Evolutionary conservation across 1,140 invertebrate species (phyloP).

Genomic region (Caenorhabditis inopinata): DNA sequence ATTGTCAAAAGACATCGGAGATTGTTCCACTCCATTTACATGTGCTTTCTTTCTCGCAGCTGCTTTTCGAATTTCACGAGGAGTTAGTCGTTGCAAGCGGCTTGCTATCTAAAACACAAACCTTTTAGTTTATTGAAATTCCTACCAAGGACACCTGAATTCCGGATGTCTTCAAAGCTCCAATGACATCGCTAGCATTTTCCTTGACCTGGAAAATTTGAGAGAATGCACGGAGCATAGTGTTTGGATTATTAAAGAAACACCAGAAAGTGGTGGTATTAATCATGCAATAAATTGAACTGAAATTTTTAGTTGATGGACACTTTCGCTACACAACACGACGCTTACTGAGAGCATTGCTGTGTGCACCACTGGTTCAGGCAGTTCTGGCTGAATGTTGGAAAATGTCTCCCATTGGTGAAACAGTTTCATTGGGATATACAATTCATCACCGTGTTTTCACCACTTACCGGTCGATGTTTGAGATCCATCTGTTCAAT

Average conservation of each 20-base stretch:
- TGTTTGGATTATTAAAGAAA: too few species aligned
- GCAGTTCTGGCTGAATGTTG: neutral
- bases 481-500: conserved; percentile 30
- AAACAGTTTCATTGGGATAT: too few species aligned
- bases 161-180: conserved; percentile 54
- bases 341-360: conserved; percentile 47
- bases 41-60: neutral
- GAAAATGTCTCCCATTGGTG: neutral
- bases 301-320: neutral
- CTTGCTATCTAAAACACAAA: conserved; percentile 48
- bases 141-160: conserved; percentile 42
- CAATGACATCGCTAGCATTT: conserved; percentile 59
- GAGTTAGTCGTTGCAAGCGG: conserved; percentile 52
- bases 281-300: neutral
- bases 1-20: conserved; percentile 40
- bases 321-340: neutral
- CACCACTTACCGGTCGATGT: neutral
- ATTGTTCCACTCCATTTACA: neutral
- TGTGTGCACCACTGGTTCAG: conserved; percentile 34
- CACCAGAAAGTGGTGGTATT: too few species aligned
- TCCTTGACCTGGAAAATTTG: conserved; percentile 52
- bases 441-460: neutral
- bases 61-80: conserved; percentile 48
- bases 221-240: neutral
- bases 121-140: neutral